Evolutionary conservation across 1,140 invertebrate species (phyloP).

Genomic region (Drosophila pruinosa): DNA sequence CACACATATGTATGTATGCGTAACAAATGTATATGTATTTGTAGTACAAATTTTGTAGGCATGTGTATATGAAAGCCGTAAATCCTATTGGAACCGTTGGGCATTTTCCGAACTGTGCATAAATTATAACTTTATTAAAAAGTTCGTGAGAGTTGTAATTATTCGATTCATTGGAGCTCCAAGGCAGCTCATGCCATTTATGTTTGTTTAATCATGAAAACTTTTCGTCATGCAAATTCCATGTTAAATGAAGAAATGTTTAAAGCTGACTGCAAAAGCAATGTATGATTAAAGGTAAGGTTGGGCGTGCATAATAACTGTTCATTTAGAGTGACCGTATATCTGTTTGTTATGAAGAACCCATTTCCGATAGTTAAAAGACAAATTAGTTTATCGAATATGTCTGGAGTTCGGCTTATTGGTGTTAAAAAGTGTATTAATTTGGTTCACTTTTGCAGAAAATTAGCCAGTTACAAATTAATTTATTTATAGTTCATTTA

Average conservation of each 20-base stretch:
- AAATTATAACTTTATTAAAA: constrained; percentile 23
- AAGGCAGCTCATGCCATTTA: constrained; percentile 34
- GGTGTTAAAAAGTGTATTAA: no score
- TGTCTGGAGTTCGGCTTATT: no score
- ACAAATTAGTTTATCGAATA: no score
- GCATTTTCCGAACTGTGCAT: constrained; percentile 14
- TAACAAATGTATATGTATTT: not conserved
- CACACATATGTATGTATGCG: not conserved
- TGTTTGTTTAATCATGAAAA: constrained; percentile 29
- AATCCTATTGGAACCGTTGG: constrained; percentile 20
- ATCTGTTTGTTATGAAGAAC: not conserved
- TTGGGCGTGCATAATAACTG: not conserved
- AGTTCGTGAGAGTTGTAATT: constrained; percentile 53
- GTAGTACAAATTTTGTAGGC: not conserved
- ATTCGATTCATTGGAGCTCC: constrained; percentile 56
- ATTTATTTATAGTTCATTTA: not conserved
- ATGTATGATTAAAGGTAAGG: not conserved
- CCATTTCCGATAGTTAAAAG: no score
- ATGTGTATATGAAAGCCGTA: not conserved
- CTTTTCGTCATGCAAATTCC: constrained; percentile 29
- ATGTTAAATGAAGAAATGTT: not conserved
- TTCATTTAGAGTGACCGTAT: not conserved
- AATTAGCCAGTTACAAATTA: not conserved
- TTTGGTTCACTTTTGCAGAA: no score
- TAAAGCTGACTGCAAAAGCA: not conserved